Base-by-base conservation (phyloP, 2,113 vertebrate species). In the Pycnonotus jocosus region DNA sequence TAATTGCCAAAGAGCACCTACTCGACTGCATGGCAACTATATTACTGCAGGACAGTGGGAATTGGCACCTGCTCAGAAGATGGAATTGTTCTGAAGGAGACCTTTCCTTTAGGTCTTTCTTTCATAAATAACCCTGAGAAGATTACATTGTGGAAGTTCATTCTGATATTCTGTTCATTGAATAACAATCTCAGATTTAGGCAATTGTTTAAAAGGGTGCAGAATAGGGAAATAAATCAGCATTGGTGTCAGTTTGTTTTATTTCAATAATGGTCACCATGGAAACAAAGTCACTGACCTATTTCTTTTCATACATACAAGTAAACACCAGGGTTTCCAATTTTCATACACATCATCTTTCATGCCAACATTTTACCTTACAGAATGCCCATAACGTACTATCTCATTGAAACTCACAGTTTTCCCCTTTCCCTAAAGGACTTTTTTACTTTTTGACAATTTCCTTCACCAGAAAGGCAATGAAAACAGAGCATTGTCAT, bases 271-370 rank as follows among this genome's bases (percentile, higher is more conserved):
- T 88, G 91, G 98, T 98, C 97, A 94, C 98, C 95, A 97, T 98
- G 98, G 98, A 96, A 97, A 98, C 98, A 89, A 96, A 96, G 91
- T 94, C 94, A 92, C 96, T 97, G 97, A 97, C 97, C 97, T 96
- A 94, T 97, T 98, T 97, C 95, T 97, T 96, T 96, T 97, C 94
- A 86, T 84, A 86, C 66, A 70, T 95, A 53, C 70, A 93, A 95
- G 95, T 97, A 97, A 98, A 97, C 97, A 97, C 27, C 11, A 57
- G 69, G 58, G 57, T 94, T 93, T 96, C 91, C 88, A 81, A 57
- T 95, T 97, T 92, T 96, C 91, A 74, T 73, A 81, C 15, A 20
- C 58, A 93, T 82, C 33, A 69, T 70, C 84, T 91, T 90, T 84
- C 1, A 25, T 62, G 57, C 66, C 65, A 81, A 83, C 45, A 85